These are phyloP conservation scores for Leptopilina boulardi DNA, from an alignment of 1,140 invertebrate species.

Conservation along the genomic window DNA sequence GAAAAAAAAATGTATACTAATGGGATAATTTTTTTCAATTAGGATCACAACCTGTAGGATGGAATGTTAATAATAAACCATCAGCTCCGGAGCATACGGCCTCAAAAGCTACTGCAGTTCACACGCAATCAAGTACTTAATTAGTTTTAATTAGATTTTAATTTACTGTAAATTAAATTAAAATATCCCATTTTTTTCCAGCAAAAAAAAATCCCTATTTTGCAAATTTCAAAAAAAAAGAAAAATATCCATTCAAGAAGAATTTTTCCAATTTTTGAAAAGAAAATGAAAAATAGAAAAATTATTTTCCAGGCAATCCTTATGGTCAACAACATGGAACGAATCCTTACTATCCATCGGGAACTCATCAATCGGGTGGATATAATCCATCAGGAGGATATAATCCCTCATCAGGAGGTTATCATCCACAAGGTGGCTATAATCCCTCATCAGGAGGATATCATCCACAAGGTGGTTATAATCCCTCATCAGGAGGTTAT, in stretches of 20 bases:
- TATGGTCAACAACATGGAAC: slow-evolving; percentile 36
- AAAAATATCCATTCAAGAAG: too few species aligned
- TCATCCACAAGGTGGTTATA: slow-evolving; percentile 43
- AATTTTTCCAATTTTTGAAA: too few species aligned
- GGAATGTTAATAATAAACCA: slow-evolving; percentile 64
- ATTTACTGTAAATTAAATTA: too few species aligned
- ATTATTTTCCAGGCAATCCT: slow-evolving; percentile 29
- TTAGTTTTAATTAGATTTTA: neutral
- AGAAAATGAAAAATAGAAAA: neutral
- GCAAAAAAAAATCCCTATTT: too few species aligned
- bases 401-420: too few species aligned
- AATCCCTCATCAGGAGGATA: slow-evolving; percentile 41
- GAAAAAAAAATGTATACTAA: neutral
- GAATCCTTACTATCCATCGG: slow-evolving; percentile 51
- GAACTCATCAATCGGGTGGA: slow-evolving; percentile 26
- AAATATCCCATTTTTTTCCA: too few species aligned
- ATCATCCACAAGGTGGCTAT: slow-evolving; percentile 11
- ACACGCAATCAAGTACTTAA: slow-evolving; percentile 63
- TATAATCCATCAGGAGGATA: slow-evolving; percentile 38
- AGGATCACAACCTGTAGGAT: slow-evolving; percentile 67
- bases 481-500: neutral
- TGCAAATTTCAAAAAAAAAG: too few species aligned
- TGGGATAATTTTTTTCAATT: slow-evolving; percentile 33
- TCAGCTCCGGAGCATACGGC: slow-evolving; percentile 63
- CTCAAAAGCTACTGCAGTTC: slow-evolving; percentile 67